Evolutionary conservation across 1,140 invertebrate genomes (phyloP).

Genomic region (Drosophila simulans): DNA sequence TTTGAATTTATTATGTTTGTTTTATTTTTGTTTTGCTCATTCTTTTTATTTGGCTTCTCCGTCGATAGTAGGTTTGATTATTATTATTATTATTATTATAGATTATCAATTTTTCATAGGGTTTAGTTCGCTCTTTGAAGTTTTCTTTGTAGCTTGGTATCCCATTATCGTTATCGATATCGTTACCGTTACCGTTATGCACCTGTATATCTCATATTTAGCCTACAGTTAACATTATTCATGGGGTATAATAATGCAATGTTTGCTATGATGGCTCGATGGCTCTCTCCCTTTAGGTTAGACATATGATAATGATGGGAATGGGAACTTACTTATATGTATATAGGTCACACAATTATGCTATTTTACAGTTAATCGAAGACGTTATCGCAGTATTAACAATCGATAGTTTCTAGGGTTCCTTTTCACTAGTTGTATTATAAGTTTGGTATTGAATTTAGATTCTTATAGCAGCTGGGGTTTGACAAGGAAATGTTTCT

Average conservation of each 20-base stretch:
- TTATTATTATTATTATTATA: constrained; percentile 30
- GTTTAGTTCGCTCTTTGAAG: constrained; percentile 46
- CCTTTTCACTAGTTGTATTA: constrained; percentile 10
- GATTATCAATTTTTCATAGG: constrained; percentile 62
- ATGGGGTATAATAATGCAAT: constrained; percentile 31
- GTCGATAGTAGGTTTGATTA: constrained; percentile 55
- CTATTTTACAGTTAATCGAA: constrained; percentile 46
- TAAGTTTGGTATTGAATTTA: constrained; percentile 16
- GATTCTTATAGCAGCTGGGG: constrained; percentile 32
- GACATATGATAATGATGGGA: constrained; percentile 25
- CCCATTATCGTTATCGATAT: constrained; percentile 46
- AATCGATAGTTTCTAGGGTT: constrained; percentile 29
- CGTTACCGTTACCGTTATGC: constrained; percentile 59
- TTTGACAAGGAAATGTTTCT: constrained; percentile 5
- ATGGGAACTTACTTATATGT: constrained; percentile 19
- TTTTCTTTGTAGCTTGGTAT: constrained; percentile 47
- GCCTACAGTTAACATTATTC: constrained; percentile 58
- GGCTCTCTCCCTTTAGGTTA: not conserved
- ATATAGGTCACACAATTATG: constrained; percentile 27
- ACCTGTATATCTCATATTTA: constrained; percentile 58
- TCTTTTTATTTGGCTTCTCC: constrained; percentile 42
- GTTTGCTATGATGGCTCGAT: constrained; percentile 14
- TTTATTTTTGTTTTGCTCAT: constrained; percentile 52
- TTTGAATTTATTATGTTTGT: constrained; percentile 79
- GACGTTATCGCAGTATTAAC: constrained; percentile 42